Conservation (phyloP, 2,797 vertebrate species). For the Sphenodon punctatus region DNA sequence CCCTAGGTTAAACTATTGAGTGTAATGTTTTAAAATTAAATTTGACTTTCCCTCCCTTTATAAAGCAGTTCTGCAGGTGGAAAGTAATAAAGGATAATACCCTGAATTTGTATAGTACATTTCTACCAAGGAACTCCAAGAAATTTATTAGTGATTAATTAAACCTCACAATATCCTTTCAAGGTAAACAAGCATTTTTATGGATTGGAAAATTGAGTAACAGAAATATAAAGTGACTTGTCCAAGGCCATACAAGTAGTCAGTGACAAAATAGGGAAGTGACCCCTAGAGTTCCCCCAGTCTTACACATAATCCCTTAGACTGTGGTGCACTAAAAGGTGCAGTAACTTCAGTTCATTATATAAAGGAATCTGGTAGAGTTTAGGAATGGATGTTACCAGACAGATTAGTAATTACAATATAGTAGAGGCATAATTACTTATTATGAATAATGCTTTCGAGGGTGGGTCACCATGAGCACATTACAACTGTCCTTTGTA, state of each 20-base stretch:
- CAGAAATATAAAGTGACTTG: neutral
- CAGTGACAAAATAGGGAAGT: neutral
- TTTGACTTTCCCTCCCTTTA: neutral
- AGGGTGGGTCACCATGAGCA: too few relatives aligned
- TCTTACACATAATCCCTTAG: neutral
- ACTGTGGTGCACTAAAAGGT: too few relatives aligned
- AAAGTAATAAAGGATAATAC: neutral
- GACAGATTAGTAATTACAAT: neutral
- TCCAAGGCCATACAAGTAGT: neutral
- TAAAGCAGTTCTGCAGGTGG: conserved; percentile 5
- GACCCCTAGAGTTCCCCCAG: neutral
- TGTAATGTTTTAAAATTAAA: conserved; percentile 36
- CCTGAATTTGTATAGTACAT: neutral
- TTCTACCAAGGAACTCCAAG: neutral
- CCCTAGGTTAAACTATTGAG: conserved; percentile 3
- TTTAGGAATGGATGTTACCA: neutral
- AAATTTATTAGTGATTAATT: neutral
- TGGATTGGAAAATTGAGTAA: neutral
- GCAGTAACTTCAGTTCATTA: neutral
- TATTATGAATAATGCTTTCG: too few relatives aligned
- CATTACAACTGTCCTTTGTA: too few relatives aligned
- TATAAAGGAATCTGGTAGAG: neutral
- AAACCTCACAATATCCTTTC: neutral
- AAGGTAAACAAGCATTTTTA: neutral
- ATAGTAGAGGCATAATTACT: neutral